These are phyloP conservation scores for Xylota segnis DNA, from an alignment of 2,888 invertebrate species.

Conservation along the genomic window DNA sequence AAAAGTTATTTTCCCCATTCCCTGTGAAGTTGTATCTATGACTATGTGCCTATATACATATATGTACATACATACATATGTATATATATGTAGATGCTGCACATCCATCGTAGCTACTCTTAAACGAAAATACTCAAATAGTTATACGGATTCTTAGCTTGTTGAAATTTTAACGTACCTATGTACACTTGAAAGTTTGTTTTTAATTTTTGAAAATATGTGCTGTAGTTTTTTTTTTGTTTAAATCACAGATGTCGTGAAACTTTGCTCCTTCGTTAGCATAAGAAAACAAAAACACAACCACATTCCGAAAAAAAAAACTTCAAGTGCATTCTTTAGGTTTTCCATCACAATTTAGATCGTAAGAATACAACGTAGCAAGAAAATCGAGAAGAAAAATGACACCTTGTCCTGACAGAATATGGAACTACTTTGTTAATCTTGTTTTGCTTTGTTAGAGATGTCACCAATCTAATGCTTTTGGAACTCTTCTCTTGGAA, in stretches of 20 bases:
- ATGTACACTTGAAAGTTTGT: neutral
- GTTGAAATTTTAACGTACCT: neutral
- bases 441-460: no score
- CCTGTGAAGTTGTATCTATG: slow-evolving; percentile 64
- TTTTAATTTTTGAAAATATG: neutral
- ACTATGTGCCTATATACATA: no score
- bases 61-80: slow-evolving; percentile 20
- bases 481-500: no score
- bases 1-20: slow-evolving; percentile 69
- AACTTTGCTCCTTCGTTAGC: neutral
- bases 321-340: no score
- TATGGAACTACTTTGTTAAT: no score
- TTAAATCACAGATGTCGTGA: neutral
- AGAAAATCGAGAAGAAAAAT: no score
- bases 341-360: no score
- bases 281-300: neutral
- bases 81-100: no score
- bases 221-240: neutral
- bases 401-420: no score
- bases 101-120: slow-evolving; percentile 54
- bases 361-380: no score
- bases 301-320: no score
- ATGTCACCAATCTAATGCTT: no score
- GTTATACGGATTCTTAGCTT: neutral
- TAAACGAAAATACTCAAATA: slow-evolving; percentile 45